Evolutionary conservation across 2,113 vertebrate species (phyloP).

Genomic region (Nipponia nippon): DNA sequence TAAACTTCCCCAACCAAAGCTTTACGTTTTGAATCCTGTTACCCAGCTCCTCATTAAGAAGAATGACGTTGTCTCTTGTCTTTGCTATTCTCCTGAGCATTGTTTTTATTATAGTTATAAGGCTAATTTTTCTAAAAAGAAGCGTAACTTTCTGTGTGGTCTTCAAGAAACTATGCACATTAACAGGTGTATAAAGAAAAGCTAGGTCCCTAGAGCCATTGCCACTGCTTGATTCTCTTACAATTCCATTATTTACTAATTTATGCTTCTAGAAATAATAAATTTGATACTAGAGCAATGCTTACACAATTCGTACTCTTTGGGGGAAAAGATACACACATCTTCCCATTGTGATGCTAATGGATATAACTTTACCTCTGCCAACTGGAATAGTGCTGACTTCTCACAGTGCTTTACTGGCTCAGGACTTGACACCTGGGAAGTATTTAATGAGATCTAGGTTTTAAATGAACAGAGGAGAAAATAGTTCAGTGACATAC

Average conservation of each 20-base stretch:
- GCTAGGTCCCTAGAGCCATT: background rate
- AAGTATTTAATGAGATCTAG: conserved; percentile 80
- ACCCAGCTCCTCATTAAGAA: background rate
- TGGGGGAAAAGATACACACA: background rate
- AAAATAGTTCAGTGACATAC: conserved; percentile 2
- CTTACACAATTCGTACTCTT: background rate
- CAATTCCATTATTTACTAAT: background rate
- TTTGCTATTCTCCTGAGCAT: background rate
- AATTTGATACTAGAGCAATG: background rate
- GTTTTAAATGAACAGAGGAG: conserved; percentile 52
- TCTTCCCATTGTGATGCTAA: background rate
- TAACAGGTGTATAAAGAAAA: background rate
- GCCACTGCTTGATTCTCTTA: background rate
- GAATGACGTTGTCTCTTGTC: background rate
- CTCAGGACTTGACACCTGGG: conserved; percentile 75
- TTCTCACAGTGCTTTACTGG: conserved; percentile 80
- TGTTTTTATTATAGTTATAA: background rate
- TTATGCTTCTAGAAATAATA: background rate
- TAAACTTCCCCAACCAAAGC: background rate
- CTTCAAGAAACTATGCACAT: background rate
- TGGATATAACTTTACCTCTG: conserved; percentile 76
- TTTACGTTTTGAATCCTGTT: background rate
- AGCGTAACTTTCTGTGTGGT: background rate
- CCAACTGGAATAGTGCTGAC: conserved; percentile 81
- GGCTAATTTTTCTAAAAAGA: background rate